Evolutionary conservation across 2,797 vertebrate species (phyloP).

Genomic region (Sarcoramphus papa): DNA sequence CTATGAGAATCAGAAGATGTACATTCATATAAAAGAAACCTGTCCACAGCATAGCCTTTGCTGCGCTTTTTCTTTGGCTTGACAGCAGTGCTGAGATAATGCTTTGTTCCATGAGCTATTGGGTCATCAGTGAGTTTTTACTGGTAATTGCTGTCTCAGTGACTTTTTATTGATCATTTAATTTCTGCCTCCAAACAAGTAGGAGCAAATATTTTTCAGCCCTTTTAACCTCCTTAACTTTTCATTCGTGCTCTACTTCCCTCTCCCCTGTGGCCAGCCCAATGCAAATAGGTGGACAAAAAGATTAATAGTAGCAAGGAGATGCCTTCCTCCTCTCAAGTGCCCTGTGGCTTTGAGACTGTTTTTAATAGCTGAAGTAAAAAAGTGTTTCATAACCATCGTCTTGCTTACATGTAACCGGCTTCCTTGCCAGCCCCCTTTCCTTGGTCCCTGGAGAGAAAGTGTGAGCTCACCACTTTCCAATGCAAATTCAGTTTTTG

Average conservation of each 20-base stretch:
- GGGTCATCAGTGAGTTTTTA: slow-evolving; percentile 32
- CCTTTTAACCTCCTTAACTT: slow-evolving; percentile 61
- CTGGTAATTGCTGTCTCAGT: slow-evolving; percentile 53
- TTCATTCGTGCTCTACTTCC: slow-evolving; percentile 4
- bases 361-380: slow-evolving; percentile 63
- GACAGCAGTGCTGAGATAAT: not conserved
- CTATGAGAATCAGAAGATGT: not conserved
- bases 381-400: slow-evolving; percentile 50
- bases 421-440: slow-evolving; percentile 36
- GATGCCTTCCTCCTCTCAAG: slow-evolving; percentile 38
- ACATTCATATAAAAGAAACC: not conserved
- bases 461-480: slow-evolving; percentile 70
- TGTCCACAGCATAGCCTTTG: not conserved
- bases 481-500: slow-evolving; percentile 57
- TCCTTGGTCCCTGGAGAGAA: slow-evolving; percentile 55
- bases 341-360: slow-evolving; percentile 53
- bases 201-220: slow-evolving; percentile 55
- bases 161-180: slow-evolving; percentile 59
- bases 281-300: slow-evolving; percentile 49
- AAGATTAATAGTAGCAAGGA: slow-evolving; percentile 61
- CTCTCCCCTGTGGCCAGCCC: slow-evolving; percentile 27
- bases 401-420: not conserved
- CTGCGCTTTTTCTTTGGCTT: not conserved
- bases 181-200: slow-evolving; percentile 58
- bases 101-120: slow-evolving; percentile 15